Percentiles rank a stretch among this genome's conserved stretches.
phyloP scores from a whole-genome alignment of 2,888 invertebrate genomes.

The Leptopilina drosophilae region DNA sequence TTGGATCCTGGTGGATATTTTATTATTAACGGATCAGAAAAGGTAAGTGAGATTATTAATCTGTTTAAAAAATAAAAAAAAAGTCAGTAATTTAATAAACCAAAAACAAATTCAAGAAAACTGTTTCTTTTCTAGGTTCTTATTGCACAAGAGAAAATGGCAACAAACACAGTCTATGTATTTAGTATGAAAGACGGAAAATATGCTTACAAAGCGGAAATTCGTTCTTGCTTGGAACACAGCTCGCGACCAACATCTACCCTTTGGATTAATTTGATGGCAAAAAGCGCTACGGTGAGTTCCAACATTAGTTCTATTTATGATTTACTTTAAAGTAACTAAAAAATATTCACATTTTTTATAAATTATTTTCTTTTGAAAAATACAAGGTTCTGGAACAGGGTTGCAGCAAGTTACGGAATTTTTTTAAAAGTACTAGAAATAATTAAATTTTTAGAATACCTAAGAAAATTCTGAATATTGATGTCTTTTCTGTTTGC shows the following conservation, averaged over 20 bases:
- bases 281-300: conserved; percentile 90
- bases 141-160: conserved; percentile 99
- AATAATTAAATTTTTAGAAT: too few species aligned
- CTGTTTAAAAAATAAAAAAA: too few species aligned
- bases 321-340: too few species aligned
- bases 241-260: conserved; percentile 98
- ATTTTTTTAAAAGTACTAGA: too few species aligned
- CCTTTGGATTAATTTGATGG: conserved; percentile 99
- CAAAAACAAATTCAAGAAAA: not conserved
- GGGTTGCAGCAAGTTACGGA: too few species aligned
- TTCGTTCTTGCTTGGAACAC: conserved; percentile 95
- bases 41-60: conserved; percentile 77
- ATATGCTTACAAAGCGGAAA: conserved; percentile 99
- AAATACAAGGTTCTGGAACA: too few species aligned
- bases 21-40: conserved; percentile 99
- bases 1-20: conserved; percentile 99
- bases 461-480: too few species aligned
- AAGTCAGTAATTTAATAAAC: not conserved
- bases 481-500: too few species aligned
- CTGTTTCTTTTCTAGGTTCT: conserved; percentile 80
- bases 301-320: too few species aligned
- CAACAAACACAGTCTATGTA: conserved; percentile 99
- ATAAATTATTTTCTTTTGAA: too few species aligned
- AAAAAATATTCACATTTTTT: too few species aligned
- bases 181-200: conserved; percentile 99